Percentiles rank a stretch among this genome's conserved stretches.
Conservation (phyloP, 2,888 invertebrate species). For the Brachyopa scutellaris region DNA sequence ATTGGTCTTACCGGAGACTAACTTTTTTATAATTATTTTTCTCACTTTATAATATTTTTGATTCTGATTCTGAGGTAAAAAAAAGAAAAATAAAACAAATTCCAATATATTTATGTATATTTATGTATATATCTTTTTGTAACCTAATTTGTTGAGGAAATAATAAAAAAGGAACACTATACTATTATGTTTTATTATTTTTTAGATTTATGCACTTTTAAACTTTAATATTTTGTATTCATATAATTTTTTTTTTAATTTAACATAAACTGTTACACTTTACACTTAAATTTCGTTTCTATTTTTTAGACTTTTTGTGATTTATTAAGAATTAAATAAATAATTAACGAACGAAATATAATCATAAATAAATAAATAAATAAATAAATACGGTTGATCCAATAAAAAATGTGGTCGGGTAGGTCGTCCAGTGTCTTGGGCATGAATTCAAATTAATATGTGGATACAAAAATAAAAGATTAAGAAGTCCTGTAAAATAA, state of each 20-base stretch:
- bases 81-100: no score
- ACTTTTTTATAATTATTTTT: no score
- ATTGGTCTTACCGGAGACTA: no score
- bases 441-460: slow-evolving; percentile 6
- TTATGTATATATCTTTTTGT: background rate
- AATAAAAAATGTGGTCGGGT: slow-evolving; percentile 1
- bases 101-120: no score
- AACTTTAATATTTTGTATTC: background rate
- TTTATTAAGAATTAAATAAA: background rate
- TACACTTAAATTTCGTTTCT: background rate
- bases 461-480: background rate
- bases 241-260: background rate
- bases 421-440: slow-evolving; percentile 11
- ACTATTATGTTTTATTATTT: background rate
- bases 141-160: background rate
- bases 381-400: background rate
- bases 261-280: slow-evolving; percentile 5
- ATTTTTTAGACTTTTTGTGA: background rate
- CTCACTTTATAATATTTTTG: no score
- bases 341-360: background rate
- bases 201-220: background rate
- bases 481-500: background rate
- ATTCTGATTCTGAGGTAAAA: no score
- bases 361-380: background rate
- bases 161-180: background rate